A percentile compares a stretch with the other conserved stretches of the same genome.
These are phyloP conservation scores for Noctua janthe DNA, from an alignment of 2,888 invertebrate genomes.

Conservation along the genomic window DNA sequence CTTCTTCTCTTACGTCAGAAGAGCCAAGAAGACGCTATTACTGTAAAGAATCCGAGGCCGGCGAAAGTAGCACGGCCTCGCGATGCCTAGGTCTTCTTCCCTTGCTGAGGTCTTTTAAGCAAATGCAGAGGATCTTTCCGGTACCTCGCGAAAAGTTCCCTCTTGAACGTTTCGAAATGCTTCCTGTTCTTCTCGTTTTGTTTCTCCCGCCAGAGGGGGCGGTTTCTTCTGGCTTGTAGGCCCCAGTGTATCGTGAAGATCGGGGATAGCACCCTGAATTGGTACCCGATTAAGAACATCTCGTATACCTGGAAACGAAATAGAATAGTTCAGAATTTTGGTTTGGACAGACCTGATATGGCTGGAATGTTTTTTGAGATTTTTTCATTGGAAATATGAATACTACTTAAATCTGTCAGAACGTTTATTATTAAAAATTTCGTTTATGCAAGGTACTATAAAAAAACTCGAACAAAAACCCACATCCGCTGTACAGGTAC, in stretches of 20 bases:
- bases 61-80: slow-evolving; percentile 83
- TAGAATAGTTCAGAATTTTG: slow-evolving; percentile 3
- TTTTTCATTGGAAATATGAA: neutral
- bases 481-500: neutral
- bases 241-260: slow-evolving; percentile 98
- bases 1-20: slow-evolving; percentile 69
- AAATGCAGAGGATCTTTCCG: slow-evolving; percentile 92
- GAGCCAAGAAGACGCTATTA: slow-evolving; percentile 65
- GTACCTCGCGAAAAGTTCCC: slow-evolving; percentile 94
- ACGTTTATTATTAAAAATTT: neutral
- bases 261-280: slow-evolving; percentile 96
- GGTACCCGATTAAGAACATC: slow-evolving; percentile 97
- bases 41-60: slow-evolving; percentile 80
- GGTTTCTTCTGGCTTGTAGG: slow-evolving; percentile 93
- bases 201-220: slow-evolving; percentile 96
- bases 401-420: neutral
- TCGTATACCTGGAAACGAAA: slow-evolving; percentile 94
- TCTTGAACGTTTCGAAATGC: slow-evolving; percentile 95
- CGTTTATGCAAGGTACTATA: neutral
- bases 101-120: slow-evolving; percentile 79
- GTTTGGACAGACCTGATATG: neutral
- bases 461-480: neutral
- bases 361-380: neutral
- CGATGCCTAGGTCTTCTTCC: slow-evolving; percentile 88
- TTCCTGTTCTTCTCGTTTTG: slow-evolving; percentile 96